Conservation (phyloP, 2,113 vertebrate species). For the Nothocercus julius region DNA sequence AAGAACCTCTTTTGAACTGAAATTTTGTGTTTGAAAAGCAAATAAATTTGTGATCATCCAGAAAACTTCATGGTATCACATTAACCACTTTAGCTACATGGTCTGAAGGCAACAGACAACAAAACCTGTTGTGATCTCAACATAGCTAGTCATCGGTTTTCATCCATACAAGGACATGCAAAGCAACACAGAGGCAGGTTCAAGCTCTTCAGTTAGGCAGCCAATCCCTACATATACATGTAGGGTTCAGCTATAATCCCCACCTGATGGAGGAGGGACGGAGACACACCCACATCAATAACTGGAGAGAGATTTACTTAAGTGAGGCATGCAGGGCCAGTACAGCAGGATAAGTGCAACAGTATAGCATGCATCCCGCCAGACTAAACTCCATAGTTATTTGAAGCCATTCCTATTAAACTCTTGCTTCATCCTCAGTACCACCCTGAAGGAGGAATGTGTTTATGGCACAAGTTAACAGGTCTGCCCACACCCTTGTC, state of each 20-base stretch:
- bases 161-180: conserved; percentile 1
- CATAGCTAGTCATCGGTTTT: neutral
- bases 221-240: neutral
- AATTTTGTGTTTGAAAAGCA: conserved; percentile 11
- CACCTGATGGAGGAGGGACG: neutral
- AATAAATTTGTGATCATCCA: neutral
- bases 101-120: neutral
- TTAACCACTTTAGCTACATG: neutral
- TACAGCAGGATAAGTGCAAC: conserved; percentile 14
- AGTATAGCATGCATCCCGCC: neutral
- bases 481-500: conserved; percentile 54
- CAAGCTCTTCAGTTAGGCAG: conserved; percentile 16
- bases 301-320: conserved; percentile 45
- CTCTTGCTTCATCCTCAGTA: conserved; percentile 62
- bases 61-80: neutral
- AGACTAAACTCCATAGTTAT: conserved; percentile 29
- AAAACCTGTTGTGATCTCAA: conserved; percentile 22
- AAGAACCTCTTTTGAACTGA: neutral
- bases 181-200: neutral
- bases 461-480: conserved; percentile 65
- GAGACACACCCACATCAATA: conserved; percentile 39
- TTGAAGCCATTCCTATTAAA: conserved; percentile 68
- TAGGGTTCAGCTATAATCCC: neutral
- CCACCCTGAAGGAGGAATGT: conserved; percentile 62
- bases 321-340: conserved; percentile 45